Evolutionary conservation across 2,797 vertebrate genomes (phyloP).

Genomic region (Toxotes lorentzi): DNA sequence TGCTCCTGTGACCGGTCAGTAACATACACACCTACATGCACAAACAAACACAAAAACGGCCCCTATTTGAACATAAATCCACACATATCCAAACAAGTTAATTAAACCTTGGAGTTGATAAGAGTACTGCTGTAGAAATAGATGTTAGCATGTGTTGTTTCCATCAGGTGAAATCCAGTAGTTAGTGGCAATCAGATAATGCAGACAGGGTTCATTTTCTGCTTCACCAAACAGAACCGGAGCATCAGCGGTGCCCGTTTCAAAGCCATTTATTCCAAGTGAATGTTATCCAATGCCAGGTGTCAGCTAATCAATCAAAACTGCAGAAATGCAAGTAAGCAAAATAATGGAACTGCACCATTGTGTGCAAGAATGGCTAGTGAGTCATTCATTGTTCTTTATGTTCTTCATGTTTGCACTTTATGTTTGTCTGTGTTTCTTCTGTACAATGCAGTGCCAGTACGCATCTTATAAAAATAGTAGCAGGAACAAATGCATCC

Average conservation of each 20-base stretch:
- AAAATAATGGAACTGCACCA: conserved; percentile 9
- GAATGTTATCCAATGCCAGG: conserved; percentile 28
- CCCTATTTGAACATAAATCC: conserved; percentile 34
- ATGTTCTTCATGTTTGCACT: not conserved
- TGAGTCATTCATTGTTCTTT: not conserved
- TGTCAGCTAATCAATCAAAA: conserved; percentile 49
- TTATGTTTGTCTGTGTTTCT: not conserved
- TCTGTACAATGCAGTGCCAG: not conserved
- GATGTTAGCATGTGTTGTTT: conserved; percentile 47
- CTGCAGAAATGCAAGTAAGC: conserved; percentile 2
- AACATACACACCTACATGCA: conserved; percentile 19
- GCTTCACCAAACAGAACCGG: conserved; percentile 54
- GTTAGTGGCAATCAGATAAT: conserved; percentile 55
- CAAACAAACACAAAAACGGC: not conserved
- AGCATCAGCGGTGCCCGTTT: conserved; percentile 12
- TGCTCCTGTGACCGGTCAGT: conserved; percentile 91
- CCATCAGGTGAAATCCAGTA: conserved; percentile 49
- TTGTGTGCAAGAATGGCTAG: not conserved
- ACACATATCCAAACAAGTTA: conserved; percentile 43
- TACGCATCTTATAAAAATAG: not conserved
- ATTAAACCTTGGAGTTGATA: conserved; percentile 40
- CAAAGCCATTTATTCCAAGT: conserved; percentile 34
- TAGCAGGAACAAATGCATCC: not conserved
- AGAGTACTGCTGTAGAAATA: conserved; percentile 25
- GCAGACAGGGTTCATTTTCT: conserved; percentile 64